These are phyloP conservation scores for Eulemur coronatus DNA, from an alignment of 2,797 vertebrate genomes.

Conservation along the genomic window DNA sequence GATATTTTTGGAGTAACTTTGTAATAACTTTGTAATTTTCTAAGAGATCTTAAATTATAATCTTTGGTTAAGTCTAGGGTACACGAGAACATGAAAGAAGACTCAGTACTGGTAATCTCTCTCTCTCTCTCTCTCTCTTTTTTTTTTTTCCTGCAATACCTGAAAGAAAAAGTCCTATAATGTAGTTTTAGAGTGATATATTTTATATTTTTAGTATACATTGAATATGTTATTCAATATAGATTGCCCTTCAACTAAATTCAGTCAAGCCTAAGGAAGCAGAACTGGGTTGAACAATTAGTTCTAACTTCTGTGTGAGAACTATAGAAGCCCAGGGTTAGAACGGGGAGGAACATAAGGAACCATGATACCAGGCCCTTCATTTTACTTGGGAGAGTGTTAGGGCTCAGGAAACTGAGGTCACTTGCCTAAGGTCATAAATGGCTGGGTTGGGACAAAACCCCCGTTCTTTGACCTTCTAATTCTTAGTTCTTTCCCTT, in stretches of 20 bases:
- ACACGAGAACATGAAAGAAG: background rate
- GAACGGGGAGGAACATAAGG: background rate
- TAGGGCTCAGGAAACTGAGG: background rate
- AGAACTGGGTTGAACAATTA: background rate
- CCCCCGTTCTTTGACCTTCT: background rate
- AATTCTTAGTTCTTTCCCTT: background rate
- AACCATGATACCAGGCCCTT: background rate
- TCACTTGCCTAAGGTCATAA: background rate
- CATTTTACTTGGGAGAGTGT: background rate
- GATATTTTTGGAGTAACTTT: background rate
- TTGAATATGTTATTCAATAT: background rate
- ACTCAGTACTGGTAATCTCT: background rate
- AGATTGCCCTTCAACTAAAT: background rate
- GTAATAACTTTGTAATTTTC: background rate
- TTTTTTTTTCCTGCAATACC: background rate
- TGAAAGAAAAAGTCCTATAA: background rate
- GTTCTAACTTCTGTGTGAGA: background rate
- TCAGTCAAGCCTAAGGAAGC: background rate
- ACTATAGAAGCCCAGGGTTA: background rate
- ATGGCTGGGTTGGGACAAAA: background rate
- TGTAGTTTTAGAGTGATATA: background rate
- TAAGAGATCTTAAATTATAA: background rate
- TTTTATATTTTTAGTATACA: background rate
- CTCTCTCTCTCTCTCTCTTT: background rate
- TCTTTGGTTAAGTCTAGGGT: background rate